Percentiles rank a stretch among this genome's conserved stretches.
phyloP scores from a whole-genome alignment of 2,888 invertebrate species.

The Aphrophora alni region DNA sequence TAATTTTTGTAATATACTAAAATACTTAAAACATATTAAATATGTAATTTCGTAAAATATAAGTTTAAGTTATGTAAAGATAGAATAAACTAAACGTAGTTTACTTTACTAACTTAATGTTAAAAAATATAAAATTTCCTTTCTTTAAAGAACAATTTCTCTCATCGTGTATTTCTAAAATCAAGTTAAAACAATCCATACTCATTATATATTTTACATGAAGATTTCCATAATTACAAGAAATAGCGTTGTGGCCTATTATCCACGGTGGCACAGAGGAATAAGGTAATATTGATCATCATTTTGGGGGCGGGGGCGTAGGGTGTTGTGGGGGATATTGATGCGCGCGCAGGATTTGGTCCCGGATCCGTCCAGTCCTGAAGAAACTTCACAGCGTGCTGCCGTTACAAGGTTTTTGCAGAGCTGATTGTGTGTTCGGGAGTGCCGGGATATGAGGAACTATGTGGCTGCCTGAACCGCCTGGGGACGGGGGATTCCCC shows the following conservation, averaged over 20 bases:
- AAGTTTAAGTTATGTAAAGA: too few species aligned
- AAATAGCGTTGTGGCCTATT: background rate
- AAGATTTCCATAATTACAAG: background rate
- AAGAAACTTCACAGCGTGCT: background rate
- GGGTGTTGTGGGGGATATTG: background rate
- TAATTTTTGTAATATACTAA: too few species aligned
- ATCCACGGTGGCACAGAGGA: background rate
- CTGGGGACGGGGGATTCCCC: background rate
- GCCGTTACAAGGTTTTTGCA: background rate
- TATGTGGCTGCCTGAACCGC: background rate
- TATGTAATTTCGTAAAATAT: too few species aligned
- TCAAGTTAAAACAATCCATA: background rate
- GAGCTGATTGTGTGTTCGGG: background rate
- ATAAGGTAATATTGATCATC: constrained; percentile 4
- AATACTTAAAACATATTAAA: too few species aligned
- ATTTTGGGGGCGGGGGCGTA: background rate
- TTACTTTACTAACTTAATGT: too few species aligned
- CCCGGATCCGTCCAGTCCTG: background rate
- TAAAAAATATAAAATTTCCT: too few species aligned
- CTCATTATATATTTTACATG: background rate
- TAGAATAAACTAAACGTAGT: too few species aligned
- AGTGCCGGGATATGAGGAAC: background rate
- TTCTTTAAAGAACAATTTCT: too few species aligned
- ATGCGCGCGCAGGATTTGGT: background rate
- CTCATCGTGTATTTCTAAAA: too few species aligned